phyloP scores from a whole-genome alignment of 2,888 invertebrate genomes.

The Callyntrura guangdongensis region DNA sequence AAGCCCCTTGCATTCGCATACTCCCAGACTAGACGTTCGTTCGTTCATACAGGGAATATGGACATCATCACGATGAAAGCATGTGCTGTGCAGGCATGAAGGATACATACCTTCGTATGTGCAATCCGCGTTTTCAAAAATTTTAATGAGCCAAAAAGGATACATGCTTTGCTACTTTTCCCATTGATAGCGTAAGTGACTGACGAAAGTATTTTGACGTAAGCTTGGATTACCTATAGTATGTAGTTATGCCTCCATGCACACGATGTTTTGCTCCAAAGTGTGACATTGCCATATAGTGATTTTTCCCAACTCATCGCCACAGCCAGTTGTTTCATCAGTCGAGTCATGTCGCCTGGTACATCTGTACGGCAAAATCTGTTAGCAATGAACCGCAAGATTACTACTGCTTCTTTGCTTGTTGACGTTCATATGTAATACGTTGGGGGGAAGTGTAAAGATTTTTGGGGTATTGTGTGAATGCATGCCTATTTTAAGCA shows the following conservation, averaged over 20 bases:
- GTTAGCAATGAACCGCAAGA: background rate
- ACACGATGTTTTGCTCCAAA: background rate
- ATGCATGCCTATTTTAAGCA: background rate
- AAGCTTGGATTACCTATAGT: background rate
- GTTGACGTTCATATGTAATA: constrained; percentile 13
- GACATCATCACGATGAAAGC: background rate
- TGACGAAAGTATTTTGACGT: background rate
- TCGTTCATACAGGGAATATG: too few relatives aligned
- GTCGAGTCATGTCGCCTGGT: constrained; percentile 59
- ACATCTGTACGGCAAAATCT: constrained; percentile 38
- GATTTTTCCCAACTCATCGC: too few relatives aligned
- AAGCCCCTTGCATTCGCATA: background rate
- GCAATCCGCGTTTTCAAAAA: background rate
- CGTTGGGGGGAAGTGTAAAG: too few relatives aligned
- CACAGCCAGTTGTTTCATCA: background rate
- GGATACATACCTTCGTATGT: background rate
- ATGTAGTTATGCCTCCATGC: background rate
- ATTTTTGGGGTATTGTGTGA: constrained; percentile 44
- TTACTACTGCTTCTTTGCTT: background rate
- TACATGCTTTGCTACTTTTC: background rate
- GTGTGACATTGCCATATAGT: too few relatives aligned
- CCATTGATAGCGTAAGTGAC: too few relatives aligned
- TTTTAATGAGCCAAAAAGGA: background rate
- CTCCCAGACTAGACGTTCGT: background rate
- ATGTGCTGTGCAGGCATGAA: background rate